A percentile compares a stretch with the other conserved stretches of the same genome.
Conservation (phyloP, 2,797 vertebrate species). For the Gymnothorax javanicus region DNA sequence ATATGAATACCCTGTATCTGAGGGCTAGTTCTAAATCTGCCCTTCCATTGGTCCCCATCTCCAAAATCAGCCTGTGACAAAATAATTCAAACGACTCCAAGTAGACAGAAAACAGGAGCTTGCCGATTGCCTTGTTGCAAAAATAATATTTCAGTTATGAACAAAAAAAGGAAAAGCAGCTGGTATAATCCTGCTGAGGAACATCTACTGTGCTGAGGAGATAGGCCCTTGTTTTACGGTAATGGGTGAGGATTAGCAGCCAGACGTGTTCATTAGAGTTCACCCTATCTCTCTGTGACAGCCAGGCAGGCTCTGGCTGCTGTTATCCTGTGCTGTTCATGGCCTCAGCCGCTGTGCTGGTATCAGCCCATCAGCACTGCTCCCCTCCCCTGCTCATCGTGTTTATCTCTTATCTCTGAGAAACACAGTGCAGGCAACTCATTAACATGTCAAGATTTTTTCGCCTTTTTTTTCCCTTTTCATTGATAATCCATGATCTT, state of each 20-base stretch:
- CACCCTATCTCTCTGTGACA: constrained; percentile 30
- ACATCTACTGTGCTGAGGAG: constrained; percentile 42
- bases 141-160: neutral
- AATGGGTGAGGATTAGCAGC: constrained; percentile 30
- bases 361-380: neutral
- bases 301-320: neutral
- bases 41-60: neutral
- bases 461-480: neutral
- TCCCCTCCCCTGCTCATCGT: constrained; percentile 18
- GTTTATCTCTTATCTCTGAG: neutral
- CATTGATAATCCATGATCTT: neutral
- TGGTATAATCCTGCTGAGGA: constrained; percentile 54
- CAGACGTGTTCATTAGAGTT: constrained; percentile 30
- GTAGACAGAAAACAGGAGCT: neutral
- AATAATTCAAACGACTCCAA: neutral
- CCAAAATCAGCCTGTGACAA: neutral
- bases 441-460: neutral
- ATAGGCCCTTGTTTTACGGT: constrained; percentile 27
- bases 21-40: neutral
- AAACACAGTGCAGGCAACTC: neutral
- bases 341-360: neutral
- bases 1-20: too few species aligned
- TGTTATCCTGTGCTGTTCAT: constrained; percentile 18
- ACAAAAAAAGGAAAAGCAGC: constrained; percentile 32
- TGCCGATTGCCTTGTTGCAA: neutral